phyloP scores from a whole-genome alignment of 2,888 invertebrate species.

The Drosophila leonis region DNA sequence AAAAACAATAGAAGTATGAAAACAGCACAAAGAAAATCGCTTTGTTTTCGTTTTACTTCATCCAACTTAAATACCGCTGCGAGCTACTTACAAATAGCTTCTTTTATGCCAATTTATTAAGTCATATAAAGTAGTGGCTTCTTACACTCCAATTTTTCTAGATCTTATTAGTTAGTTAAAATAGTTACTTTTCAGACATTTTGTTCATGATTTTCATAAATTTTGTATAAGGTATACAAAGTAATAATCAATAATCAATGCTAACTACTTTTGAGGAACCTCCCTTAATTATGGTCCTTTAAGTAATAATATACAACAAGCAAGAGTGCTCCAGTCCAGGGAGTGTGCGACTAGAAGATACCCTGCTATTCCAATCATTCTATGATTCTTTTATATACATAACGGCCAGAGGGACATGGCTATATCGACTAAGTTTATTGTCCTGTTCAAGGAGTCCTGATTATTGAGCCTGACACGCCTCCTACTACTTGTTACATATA shows the following conservation, averaged over 20 bases:
- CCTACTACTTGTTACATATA: no score
- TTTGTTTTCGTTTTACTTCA: constrained; percentile 17
- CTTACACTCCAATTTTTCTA: background rate
- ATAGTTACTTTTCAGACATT: background rate
- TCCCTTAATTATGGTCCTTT: background rate
- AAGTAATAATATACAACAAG: background rate
- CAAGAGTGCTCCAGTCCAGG: background rate
- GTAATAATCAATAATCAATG: background rate
- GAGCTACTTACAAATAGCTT: background rate
- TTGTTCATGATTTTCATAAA: background rate
- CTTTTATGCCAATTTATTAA: background rate
- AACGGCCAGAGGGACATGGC: background rate
- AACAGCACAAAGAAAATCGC: constrained; percentile 38
- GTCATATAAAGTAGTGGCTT: background rate
- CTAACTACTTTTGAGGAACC: background rate
- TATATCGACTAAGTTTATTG: background rate
- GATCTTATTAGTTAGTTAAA: background rate
- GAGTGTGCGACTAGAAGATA: background rate
- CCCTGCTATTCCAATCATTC: background rate
- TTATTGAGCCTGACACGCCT: no score
- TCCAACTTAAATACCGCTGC: constrained; percentile 27
- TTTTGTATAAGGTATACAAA: background rate
- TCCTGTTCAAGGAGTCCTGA: background rate
- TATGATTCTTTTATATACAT: background rate
- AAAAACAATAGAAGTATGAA: constrained; percentile 39